Conservation (phyloP, 2,797 vertebrate species). For the Myotis findleyi region DNA sequence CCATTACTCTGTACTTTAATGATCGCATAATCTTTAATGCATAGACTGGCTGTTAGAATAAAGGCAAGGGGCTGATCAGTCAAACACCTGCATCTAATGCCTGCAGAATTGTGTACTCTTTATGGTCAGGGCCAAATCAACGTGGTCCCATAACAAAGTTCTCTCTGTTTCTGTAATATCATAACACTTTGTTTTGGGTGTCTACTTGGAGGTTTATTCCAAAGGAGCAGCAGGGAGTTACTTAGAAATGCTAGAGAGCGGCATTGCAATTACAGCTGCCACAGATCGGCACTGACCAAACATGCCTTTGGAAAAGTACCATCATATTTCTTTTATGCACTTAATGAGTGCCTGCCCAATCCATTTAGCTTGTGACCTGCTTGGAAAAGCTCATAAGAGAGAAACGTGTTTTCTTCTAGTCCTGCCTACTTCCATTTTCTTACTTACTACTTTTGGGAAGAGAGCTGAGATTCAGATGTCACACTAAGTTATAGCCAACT, state of each 20-base stretch:
- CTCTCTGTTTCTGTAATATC: constrained; percentile 79
- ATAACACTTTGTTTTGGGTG: constrained; percentile 81
- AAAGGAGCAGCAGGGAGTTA: constrained; percentile 81
- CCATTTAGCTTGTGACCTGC: constrained; percentile 83
- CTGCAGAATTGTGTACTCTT: constrained; percentile 78
- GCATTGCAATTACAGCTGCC: constrained; percentile 82
- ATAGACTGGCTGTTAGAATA: constrained; percentile 54
- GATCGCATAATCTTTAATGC: not conserved
- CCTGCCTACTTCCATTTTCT: constrained; percentile 61
- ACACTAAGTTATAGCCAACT: not conserved
- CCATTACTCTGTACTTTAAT: not conserved
- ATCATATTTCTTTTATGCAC: constrained; percentile 83
- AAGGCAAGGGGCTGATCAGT: constrained; percentile 75
- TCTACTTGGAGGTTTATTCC: constrained; percentile 83
- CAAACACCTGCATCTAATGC: constrained; percentile 76
- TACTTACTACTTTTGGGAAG: constrained; percentile 75
- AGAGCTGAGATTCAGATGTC: constrained; percentile 59
- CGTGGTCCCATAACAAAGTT: constrained; percentile 81
- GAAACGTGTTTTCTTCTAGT: constrained; percentile 70
- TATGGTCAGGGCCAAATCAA: constrained; percentile 81
- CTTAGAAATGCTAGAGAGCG: constrained; percentile 85
- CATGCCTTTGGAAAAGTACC: constrained; percentile 83
- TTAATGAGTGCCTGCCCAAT: constrained; percentile 83
- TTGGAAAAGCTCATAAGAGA: constrained; percentile 76
- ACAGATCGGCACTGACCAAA: constrained; percentile 85